Percentiles rank a stretch among this genome's conserved stretches.
These are phyloP conservation scores for Eupelmus urozonus DNA, from an alignment of 2,888 invertebrate genomes.

Conservation along the genomic window DNA sequence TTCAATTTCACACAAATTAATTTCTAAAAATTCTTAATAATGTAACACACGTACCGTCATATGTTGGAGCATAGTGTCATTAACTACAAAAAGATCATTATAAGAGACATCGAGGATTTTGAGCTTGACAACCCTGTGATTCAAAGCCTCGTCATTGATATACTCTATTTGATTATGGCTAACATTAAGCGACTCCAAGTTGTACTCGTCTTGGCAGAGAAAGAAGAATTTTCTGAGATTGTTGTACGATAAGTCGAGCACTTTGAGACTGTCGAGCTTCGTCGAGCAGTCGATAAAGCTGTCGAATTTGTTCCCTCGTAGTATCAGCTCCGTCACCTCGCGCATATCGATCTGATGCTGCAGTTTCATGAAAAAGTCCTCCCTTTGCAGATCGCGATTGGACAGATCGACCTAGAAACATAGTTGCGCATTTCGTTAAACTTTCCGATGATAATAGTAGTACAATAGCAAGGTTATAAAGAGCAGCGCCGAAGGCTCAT, in stretches of 20 bases:
- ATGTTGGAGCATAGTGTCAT: constrained; percentile 73
- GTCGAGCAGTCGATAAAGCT: constrained; percentile 77
- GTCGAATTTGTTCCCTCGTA: constrained; percentile 72
- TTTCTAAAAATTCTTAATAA: too few relatives aligned
- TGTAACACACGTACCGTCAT: constrained; percentile 68
- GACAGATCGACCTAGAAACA: constrained; percentile 71
- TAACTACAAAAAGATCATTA: constrained; percentile 70
- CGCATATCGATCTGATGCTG: constrained; percentile 66
- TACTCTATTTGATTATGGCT: constrained; percentile 90
- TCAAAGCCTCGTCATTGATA: constrained; percentile 79
- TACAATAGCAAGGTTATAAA: constrained; percentile 1
- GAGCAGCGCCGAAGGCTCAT: neutral
- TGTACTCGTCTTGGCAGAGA: constrained; percentile 90
- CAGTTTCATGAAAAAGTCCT: constrained; percentile 70
- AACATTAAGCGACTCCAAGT: constrained; percentile 90
- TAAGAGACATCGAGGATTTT: constrained; percentile 72
- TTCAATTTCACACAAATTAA: too few relatives aligned
- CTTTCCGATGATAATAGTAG: too few relatives aligned
- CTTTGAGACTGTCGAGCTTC: constrained; percentile 89
- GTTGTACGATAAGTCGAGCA: constrained; percentile 91
- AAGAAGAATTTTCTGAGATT: constrained; percentile 80
- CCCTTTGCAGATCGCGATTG: constrained; percentile 67
- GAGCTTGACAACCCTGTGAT: constrained; percentile 69
- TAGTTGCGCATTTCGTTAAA: neutral
- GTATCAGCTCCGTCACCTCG: constrained; percentile 70